Conservation (phyloP, 2,797 vertebrate genomes). For the Gymnothorax javanicus region DNA sequence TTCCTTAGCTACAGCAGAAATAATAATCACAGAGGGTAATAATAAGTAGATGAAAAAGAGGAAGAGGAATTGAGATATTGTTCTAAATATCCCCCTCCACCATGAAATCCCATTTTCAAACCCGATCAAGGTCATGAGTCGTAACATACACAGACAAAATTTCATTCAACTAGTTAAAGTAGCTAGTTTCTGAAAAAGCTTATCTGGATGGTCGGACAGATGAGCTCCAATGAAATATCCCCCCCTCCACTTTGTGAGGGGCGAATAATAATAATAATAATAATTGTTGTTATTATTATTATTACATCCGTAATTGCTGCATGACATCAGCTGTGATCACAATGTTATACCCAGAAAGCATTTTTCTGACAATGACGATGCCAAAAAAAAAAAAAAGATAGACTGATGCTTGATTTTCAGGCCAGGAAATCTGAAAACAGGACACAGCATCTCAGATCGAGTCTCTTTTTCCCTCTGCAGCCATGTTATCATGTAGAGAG, state of each 20-base stretch:
- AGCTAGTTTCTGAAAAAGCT: too few species aligned
- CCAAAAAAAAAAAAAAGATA: background rate
- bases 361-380: background rate
- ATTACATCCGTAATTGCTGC: background rate
- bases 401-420: background rate
- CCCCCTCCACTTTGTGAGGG: too few species aligned
- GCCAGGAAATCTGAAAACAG: conserved; percentile 9
- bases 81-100: too few species aligned
- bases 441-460: background rate
- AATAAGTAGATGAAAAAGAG: too few species aligned
- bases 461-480: background rate
- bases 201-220: too few species aligned
- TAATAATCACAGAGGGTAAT: background rate
- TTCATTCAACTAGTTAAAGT: too few species aligned
- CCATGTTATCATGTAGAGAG: background rate
- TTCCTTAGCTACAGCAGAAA: background rate
- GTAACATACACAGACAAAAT: too few species aligned
- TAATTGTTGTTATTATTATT: background rate
- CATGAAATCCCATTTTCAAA: too few species aligned
- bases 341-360: background rate
- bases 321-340: background rate
- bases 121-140: too few species aligned
- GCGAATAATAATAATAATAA: background rate
- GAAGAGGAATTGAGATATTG: too few species aligned
- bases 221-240: too few species aligned